Evolutionary conservation across 2,888 invertebrate species (phyloP).

Genomic region (Lottia gigantea): DNA sequence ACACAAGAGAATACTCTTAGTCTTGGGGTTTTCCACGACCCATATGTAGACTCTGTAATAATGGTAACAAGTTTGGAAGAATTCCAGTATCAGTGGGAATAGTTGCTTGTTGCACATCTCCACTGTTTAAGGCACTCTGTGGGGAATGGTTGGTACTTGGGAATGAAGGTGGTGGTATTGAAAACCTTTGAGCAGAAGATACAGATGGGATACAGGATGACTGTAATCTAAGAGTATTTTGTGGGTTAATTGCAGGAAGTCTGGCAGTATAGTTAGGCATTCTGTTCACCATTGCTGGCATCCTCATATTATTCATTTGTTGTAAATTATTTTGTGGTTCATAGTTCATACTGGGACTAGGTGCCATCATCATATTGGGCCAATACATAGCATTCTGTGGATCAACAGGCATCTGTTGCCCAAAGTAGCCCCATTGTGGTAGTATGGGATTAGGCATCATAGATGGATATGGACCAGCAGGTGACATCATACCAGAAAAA

Average conservation of each 20-base stretch:
- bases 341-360: neutral
- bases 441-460: slow-evolving; percentile 14
- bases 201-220: neutral
- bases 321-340: neutral
- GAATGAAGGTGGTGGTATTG: neutral
- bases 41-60: slow-evolving; percentile 25
- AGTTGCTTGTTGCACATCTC: neutral
- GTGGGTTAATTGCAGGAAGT: neutral
- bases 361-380: neutral
- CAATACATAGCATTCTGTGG: neutral
- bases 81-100: slow-evolving; percentile 17
- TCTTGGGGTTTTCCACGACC: slow-evolving; percentile 12
- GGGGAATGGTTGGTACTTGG: neutral
- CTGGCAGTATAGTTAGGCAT: neutral
- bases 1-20: neutral
- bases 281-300: neutral
- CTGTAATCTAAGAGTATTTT: neutral
- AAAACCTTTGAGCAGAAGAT: no score
- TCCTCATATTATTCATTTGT: neutral
- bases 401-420: neutral
- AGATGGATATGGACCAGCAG: neutral
- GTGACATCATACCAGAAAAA: slow-evolving; percentile 15
- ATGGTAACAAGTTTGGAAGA: slow-evolving; percentile 28
- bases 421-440: neutral
- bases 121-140: neutral